Evolutionary conservation across 37 sponge, comb jelly and placozoan genomes (phyloP).

Genomic region (Geodia barretti): DNA sequence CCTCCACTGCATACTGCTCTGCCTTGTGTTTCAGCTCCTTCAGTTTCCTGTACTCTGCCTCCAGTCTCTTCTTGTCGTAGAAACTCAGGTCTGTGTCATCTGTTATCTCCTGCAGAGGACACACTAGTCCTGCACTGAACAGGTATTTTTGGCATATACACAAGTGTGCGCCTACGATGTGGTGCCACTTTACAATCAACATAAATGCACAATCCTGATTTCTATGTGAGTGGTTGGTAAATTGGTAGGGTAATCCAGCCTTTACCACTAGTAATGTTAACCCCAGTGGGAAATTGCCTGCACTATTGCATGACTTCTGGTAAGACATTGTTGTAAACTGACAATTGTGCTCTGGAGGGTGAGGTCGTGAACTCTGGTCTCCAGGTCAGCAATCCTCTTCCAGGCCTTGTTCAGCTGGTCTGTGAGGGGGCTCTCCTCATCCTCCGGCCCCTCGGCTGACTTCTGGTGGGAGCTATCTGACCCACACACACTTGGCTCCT

Average conservation of each 20-base stretch:
- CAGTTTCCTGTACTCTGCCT: conserved; percentile 28
- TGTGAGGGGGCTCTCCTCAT: background rate
- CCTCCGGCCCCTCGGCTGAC: background rate
- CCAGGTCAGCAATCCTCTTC: conserved; percentile 41
- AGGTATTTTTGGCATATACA: too few species aligned
- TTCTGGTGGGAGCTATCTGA: too few species aligned
- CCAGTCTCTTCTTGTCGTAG: conserved; percentile 14
- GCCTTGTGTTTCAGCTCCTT: conserved; percentile 61
- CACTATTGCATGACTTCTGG: too few species aligned
- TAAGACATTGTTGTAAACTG: background rate
- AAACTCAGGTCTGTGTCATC: conserved; percentile 26
- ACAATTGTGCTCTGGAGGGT: conserved; percentile 11
- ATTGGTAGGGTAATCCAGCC: too few species aligned
- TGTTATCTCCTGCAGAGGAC: conserved; percentile 20
- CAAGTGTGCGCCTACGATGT: background rate
- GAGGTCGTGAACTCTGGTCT: conserved; percentile 37
- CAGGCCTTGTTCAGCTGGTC: conserved; percentile 14
- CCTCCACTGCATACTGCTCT: conserved; percentile 50
- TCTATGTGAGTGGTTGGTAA: too few species aligned
- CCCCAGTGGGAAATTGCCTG: too few species aligned
- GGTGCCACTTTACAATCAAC: too few species aligned
- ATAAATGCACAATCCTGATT: too few species aligned
- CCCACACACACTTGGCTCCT: too few species aligned
- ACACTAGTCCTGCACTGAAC: background rate
- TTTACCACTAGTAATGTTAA: too few species aligned